Evolutionary conservation across 2,113 vertebrate species (phyloP).

Genomic region (Phalacrocorax carbo): DNA sequence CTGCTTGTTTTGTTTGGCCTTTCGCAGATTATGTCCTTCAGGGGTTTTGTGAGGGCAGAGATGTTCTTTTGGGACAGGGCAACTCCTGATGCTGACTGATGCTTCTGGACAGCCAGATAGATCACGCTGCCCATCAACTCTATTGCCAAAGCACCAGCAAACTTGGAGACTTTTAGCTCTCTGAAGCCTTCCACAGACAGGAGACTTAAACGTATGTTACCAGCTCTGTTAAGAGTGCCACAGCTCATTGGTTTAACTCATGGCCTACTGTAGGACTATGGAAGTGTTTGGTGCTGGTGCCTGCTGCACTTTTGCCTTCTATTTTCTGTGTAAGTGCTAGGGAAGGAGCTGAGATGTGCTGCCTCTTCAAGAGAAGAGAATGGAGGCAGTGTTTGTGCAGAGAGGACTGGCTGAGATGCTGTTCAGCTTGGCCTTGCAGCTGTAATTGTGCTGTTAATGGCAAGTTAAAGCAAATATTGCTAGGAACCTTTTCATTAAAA

Average conservation of each 20-base stretch:
- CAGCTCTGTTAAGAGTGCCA: background rate
- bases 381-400: background rate
- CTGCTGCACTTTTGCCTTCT: background rate
- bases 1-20: background rate
- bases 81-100: background rate
- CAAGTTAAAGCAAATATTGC: background rate
- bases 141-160: background rate
- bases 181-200: background rate
- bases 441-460: background rate
- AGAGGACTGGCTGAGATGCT: background rate
- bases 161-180: rapidly evolving
- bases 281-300: background rate
- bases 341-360: background rate
- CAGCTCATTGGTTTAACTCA: background rate
- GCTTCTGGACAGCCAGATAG: background rate
- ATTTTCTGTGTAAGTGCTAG: background rate
- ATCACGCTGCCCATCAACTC: background rate
- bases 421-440: background rate
- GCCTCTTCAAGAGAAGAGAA: background rate
- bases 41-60: background rate
- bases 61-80: background rate
- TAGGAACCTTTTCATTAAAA: background rate
- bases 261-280: background rate
- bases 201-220: background rate
- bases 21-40: background rate